phyloP scores from a whole-genome alignment of 1,140 invertebrate species.

The Trachelipus rathkii region DNA sequence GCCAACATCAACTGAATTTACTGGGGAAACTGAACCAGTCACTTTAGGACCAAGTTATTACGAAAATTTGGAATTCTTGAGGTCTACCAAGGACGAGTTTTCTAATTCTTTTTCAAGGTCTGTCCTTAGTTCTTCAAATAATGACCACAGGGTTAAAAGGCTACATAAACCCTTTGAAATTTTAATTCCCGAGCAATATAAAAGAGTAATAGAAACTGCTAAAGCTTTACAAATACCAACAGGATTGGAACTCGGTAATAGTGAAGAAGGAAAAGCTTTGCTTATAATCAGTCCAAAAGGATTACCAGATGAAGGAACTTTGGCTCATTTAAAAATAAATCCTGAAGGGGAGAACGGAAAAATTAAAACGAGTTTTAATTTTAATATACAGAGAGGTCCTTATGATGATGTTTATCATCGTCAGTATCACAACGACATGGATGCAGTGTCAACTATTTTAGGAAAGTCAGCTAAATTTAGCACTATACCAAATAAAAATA shows the following conservation, averaged over 20 bases:
- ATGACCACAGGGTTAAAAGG: not conserved
- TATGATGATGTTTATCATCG: not conserved
- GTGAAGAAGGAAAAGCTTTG: not conserved
- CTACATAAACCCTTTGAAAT: not conserved
- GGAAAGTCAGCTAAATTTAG: not conserved
- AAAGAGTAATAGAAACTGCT: not conserved
- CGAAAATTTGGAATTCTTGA: not conserved
- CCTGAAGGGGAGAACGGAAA: not conserved
- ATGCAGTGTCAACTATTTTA: not conserved
- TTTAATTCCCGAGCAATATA: not conserved
- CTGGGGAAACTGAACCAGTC: too few species aligned
- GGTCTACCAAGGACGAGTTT: not conserved
- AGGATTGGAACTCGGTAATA: not conserved
- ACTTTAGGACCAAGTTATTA: too few species aligned
- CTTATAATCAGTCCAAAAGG: not conserved
- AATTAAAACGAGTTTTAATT: not conserved
- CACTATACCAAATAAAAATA: not conserved
- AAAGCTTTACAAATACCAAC: not conserved
- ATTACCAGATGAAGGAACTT: not conserved
- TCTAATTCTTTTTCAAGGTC: not conserved
- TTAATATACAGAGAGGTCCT: not conserved
- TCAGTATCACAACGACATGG: not conserved
- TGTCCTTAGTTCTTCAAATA: not conserved
- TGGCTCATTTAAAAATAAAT: not conserved
- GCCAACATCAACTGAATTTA: too few species aligned